Percentiles rank a stretch among this genome's conserved stretches.
These are phyloP conservation scores for Parochlus steinenii DNA, from an alignment of 2,888 invertebrate species.

Conservation along the genomic window DNA sequence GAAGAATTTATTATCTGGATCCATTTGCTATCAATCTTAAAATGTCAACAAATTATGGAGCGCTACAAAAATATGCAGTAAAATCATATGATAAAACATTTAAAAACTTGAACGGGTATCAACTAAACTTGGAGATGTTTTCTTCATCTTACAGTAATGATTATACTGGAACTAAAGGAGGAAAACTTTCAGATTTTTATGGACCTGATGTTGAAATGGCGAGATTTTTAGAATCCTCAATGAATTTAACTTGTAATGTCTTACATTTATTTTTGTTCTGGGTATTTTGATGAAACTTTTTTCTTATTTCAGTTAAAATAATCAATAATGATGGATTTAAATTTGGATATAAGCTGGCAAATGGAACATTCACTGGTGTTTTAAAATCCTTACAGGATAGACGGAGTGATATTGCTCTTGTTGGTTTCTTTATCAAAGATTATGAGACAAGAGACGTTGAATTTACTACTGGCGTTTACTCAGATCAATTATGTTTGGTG, in stretches of 20 bases:
- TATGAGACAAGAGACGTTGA: constrained; percentile 25
- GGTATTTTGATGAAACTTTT: constrained; percentile 4
- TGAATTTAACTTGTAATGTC: constrained; percentile 21
- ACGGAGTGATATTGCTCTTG: constrained; percentile 26
- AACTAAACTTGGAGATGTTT: constrained; percentile 24
- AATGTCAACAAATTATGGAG: too few species aligned
- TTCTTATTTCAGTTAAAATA: neutral
- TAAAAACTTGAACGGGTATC: constrained; percentile 23
- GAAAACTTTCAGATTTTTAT: constrained; percentile 14
- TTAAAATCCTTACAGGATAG: constrained; percentile 24
- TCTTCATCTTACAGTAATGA: constrained; percentile 22
- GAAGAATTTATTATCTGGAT: too few species aligned
- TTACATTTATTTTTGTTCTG: neutral
- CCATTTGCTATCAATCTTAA: too few species aligned
- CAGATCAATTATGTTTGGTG: constrained; percentile 28
- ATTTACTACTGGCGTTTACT: constrained; percentile 26
- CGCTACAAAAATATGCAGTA: too few species aligned
- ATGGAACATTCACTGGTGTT: constrained; percentile 27
- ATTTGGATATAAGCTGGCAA: constrained; percentile 21
- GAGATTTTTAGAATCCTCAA: constrained; percentile 18
- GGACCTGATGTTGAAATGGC: constrained; percentile 25
- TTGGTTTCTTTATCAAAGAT: constrained; percentile 30
- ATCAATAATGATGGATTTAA: constrained; percentile 9
- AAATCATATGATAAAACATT: constrained; percentile 16
- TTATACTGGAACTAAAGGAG: constrained; percentile 14